Base-by-base conservation (phyloP, 2,113 vertebrate genomes). In the Spilogale gracilis region DNA sequence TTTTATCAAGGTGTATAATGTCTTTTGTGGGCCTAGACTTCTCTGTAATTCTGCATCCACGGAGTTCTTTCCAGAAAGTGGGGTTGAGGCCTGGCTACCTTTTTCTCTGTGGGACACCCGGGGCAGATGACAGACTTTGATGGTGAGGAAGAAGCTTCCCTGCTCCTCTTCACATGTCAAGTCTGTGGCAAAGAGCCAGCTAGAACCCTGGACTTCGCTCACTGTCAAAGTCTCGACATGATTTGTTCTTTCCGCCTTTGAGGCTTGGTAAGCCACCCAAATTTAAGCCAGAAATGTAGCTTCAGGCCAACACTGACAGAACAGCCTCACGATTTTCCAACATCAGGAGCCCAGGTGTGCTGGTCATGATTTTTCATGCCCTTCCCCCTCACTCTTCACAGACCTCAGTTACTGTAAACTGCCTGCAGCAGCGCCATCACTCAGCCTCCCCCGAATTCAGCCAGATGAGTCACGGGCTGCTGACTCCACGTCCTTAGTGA, bases 271-370 rank as follows among this genome's bases (percentile, higher is more conserved):
- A 96, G 79, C 82, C 96, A 96, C 92, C 83, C 95, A 95, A 96
- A 94, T 84, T 80, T 92, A 89, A 94, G 93, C 93, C 89, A 96
- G 89, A 98, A 96, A 89, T n/a, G 91, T 58, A 96, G 92, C 89
- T 87, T 18, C 61, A 80, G 95, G 95, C 95, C 84, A 93, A 61
- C 9, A 12, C 61, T 85, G 94, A 85, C 76, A 91, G 94, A 69
- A 84, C 82, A 6, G 48, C 89, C 56, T 89, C 43, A 27, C 56
- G 65, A 80, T 65, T 94, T 96, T 84, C 87, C 94, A 95, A 67
- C 96, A 94, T 56, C 52, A 96, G 94, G 97, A 76, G 69, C 5
- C 60, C 97, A 97, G 96, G 98, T 97, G 96, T 87, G 30, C 56
- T 0, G 6, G 67, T 82, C 14, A 11, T 0, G 32, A 67, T 21